Evolutionary conservation across 2,113 vertebrate species (phyloP).

Genomic region (Rhodinocichla rosea): DNA sequence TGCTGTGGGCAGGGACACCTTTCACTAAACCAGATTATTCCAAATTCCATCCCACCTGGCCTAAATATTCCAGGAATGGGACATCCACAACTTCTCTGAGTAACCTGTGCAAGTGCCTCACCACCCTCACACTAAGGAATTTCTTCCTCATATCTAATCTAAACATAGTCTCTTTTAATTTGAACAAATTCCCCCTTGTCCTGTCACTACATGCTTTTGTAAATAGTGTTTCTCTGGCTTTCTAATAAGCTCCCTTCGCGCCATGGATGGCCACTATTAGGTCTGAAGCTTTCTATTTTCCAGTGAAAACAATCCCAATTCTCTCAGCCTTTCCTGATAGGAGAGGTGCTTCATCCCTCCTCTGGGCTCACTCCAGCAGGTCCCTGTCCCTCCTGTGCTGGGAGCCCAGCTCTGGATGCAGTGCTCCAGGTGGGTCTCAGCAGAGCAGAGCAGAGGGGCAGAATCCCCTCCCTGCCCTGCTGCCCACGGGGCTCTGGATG

Average conservation of each 20-base stretch:
- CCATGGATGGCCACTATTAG: too few species aligned
- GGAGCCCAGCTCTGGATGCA: neutral
- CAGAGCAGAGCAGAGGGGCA: neutral
- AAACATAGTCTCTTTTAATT: neutral
- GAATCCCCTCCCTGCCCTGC: neutral
- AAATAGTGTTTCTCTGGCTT: neutral
- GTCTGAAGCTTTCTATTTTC: neutral
- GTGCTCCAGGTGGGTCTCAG: neutral
- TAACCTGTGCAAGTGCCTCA: neutral
- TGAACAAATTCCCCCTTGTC: neutral
- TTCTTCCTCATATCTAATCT: neutral
- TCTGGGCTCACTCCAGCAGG: rapidly evolving
- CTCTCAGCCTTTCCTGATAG: neutral
- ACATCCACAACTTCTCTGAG: neutral
- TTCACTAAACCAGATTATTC: neutral
- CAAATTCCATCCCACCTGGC: neutral
- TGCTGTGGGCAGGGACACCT: neutral
- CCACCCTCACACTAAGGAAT: neutral
- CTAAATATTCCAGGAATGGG: neutral
- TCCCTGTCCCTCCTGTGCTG: rapidly evolving
- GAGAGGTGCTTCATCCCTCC: neutral
- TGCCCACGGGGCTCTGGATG: neutral
- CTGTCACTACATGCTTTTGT: neutral
- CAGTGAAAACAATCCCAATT: neutral
- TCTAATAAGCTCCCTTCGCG: neutral